Conservation (phyloP, 2,113 vertebrate species). For the Sander lucioperca region DNA sequence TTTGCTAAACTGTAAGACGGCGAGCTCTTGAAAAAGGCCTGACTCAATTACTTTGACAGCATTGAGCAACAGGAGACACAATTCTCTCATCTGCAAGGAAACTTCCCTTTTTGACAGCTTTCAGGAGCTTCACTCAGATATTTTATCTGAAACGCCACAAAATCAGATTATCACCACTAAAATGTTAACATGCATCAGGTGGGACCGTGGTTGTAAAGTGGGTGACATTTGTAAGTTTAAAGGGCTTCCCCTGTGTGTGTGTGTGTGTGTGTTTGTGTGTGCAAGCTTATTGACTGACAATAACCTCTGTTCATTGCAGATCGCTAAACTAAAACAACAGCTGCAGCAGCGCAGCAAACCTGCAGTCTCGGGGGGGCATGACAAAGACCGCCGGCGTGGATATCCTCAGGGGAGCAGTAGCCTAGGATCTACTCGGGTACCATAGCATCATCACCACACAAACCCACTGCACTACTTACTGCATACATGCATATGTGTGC, state of each 20-base stretch:
- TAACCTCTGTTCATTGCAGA: conserved; percentile 75
- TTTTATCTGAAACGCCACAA: background rate
- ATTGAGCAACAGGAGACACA: conserved; percentile 48
- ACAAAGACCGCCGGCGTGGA: conserved; percentile 82
- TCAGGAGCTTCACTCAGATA: background rate
- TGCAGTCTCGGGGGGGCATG: conserved; percentile 83
- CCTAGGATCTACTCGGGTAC: conserved; percentile 76
- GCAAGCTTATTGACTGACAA: conserved; percentile 28
- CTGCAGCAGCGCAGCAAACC: conserved; percentile 85
- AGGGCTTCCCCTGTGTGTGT: background rate
- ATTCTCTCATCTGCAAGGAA: conserved; percentile 44
- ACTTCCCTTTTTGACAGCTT: conserved; percentile 35
- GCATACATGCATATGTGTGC: background rate
- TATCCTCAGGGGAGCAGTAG: conserved; percentile 79
- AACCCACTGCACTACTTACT: conserved; percentile 18
- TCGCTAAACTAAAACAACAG: conserved; percentile 91
- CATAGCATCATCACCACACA: conserved; percentile 21
- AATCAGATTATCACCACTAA: background rate
- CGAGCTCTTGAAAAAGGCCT: conserved; percentile 2
- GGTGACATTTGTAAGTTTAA: background rate
- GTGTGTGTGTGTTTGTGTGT: conserved; percentile 1
- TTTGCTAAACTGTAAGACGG: conserved; percentile 12
- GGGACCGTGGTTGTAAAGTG: background rate
- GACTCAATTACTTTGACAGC: conserved; percentile 24
- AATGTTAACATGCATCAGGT: background rate